Evolutionary conservation across 1,140 invertebrate species (phyloP), one percentile per base, ranked within the genome.

Genomic region (Ceratina calcarata): DNA sequence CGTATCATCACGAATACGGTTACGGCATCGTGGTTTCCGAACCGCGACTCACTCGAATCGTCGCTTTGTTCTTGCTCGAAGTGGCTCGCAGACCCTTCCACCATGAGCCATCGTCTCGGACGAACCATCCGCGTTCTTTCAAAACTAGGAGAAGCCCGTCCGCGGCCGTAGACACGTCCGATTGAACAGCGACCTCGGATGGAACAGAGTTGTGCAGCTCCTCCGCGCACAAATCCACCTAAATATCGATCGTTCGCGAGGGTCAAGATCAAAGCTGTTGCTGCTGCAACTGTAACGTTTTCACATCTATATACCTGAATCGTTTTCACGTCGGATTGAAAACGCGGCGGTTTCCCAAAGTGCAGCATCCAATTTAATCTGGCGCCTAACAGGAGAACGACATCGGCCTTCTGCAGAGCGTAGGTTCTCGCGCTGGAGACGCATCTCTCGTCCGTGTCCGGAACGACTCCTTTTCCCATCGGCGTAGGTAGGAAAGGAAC

Each of bases 321-420:
- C 68, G 99, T 92, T 94, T 98, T 98, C 0, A 98, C 97, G 91
- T 97, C 93, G 24, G 94, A 91, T 45, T 95, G 94, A 91, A 96
- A 99, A 45, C 98, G 93, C 20, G 98, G 98, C n/a, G 96, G 93
- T 67, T 95, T 94, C 15, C 98, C 98, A 94, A 99, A 99, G 93
- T 99, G 98, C 53, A 99, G 93, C 92, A 99, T 99, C 98, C 98
- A 99, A 93, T 99, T 99, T 0, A 99, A 93, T 76, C 98, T 93
- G 2, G 98, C 98, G 4, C 98, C 98, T 20, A 99, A 91, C 18
- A 99, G 91, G 3, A 99, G 83, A 10, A 99, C 95, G 0, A 98
- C 96, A 92, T 99, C 98, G 24, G 98, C 97, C 83, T 98, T 94
- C 84, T 96, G 95, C 27, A 99, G 93, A 16, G 97, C 98, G 45